A percentile compares a stretch with the other conserved stretches of the same genome.
These are phyloP conservation scores for Thymelicus acteon DNA, from an alignment of 2,888 invertebrate genomes.

Conservation along the genomic window DNA sequence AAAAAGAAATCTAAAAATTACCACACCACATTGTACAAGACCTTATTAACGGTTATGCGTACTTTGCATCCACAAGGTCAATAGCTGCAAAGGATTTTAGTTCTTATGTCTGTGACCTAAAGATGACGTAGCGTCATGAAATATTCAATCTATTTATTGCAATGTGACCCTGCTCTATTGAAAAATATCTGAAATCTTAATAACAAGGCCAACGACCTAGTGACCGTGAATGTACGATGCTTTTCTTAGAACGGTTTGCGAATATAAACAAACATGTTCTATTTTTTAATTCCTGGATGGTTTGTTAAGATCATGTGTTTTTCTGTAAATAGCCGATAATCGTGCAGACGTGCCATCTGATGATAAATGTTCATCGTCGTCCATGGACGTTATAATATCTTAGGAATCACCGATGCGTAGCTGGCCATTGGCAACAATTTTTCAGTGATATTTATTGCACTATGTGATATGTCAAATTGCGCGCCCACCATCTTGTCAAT, in stretches of 20 bases:
- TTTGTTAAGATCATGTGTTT: too few relatives aligned
- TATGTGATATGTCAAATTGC: too few relatives aligned
- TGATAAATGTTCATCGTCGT: too few relatives aligned
- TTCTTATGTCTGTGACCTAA: neutral
- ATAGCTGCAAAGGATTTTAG: neutral
- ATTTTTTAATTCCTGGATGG: neutral
- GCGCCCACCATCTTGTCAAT: too few relatives aligned
- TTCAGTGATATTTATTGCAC: too few relatives aligned
- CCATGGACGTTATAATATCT: too few relatives aligned
- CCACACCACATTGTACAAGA: neutral
- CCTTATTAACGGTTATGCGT: neutral
- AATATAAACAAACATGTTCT: slow-evolving; percentile 41
- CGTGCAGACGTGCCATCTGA: too few relatives aligned
- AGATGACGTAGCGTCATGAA: neutral
- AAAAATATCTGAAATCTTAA: slow-evolving; percentile 31
- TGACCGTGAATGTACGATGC: slow-evolving; percentile 46
- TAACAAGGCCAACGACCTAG: slow-evolving; percentile 38
- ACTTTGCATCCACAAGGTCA: neutral
- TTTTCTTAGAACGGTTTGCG: slow-evolving; percentile 41
- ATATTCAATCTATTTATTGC: slow-evolving; percentile 18
- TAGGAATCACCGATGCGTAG: too few relatives aligned
- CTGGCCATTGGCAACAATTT: too few relatives aligned
- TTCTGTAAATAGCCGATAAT: too few relatives aligned
- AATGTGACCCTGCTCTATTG: slow-evolving; percentile 27
- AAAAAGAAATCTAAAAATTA: neutral